A percentile compares a stretch with the other conserved stretches of the same genome.
phyloP scores from a whole-genome alignment of 2,797 vertebrate genomes.

The Graptemys geographica region DNA sequence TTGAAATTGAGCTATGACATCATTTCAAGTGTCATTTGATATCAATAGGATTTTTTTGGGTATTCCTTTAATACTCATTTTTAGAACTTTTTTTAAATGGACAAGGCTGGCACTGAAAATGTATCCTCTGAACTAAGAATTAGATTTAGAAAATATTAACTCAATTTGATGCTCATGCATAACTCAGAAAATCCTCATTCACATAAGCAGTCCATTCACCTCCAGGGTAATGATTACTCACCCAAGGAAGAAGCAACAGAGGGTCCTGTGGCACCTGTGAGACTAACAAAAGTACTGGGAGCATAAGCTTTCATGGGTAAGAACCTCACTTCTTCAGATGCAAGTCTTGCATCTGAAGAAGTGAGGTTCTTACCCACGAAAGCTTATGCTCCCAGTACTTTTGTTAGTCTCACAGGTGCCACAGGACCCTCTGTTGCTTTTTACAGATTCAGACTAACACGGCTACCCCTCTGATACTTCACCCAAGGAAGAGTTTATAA shows the following conservation, averaged over 20 bases:
- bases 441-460: no score
- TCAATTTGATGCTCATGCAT: rapidly evolving
- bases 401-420: no score
- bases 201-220: background rate
- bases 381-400: no score
- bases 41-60: background rate
- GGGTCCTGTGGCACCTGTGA: no score
- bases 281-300: no score
- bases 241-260: rapidly evolving
- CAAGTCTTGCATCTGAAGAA: no score
- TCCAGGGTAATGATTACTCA: background rate
- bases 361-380: no score
- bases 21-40: background rate
- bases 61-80: background rate
- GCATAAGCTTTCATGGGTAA: no score
- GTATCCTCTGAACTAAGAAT: rapidly evolving
- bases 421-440: no score
- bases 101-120: rapidly evolving
- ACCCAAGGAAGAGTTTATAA: background rate
- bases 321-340: no score
- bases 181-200: background rate
- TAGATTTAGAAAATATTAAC: background rate
- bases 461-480: no score
- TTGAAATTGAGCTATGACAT: background rate
- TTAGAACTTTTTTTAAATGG: rapidly evolving